These are phyloP conservation scores for Eurois occulta DNA, from an alignment of 2,888 invertebrate species.

Conservation along the genomic window DNA sequence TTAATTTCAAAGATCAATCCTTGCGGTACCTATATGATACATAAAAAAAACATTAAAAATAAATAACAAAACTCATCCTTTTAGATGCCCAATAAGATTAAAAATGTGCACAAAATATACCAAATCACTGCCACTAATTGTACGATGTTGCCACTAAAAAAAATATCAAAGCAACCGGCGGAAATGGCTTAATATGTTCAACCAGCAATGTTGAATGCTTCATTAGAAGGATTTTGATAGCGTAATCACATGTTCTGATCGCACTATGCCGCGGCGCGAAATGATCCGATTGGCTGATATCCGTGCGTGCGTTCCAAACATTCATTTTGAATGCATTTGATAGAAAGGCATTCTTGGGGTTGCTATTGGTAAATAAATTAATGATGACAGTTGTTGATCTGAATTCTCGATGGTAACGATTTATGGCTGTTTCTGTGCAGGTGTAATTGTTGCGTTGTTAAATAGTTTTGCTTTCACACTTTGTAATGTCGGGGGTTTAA, in stretches of 20 bases:
- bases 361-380: conserved; percentile 70
- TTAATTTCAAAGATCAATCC: conserved; percentile 32
- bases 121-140: conserved; percentile 85
- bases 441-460: conserved; percentile 44
- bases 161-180: conserved; percentile 81
- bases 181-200: conserved; percentile 77
- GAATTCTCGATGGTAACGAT: conserved; percentile 59
- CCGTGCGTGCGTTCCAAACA: conserved; percentile 76
- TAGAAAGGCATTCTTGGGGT: conserved; percentile 68
- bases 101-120: conserved; percentile 75
- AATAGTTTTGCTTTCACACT: conserved; percentile 16
- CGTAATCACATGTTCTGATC: conserved; percentile 75
- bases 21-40: conserved; percentile 36
- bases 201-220: conserved; percentile 72
- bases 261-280: conserved; percentile 77
- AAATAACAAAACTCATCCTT: conserved; percentile 68
- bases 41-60: conserved; percentile 48
- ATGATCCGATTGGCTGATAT: conserved; percentile 75
- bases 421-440: conserved; percentile 54
- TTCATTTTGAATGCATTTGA: conserved; percentile 70
- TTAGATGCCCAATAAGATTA: conserved; percentile 73
- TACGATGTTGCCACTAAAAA: conserved; percentile 72
- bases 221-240: conserved; percentile 80
- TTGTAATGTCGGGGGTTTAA: neutral
- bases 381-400: conserved; percentile 67